A percentile compares a stretch with the other conserved stretches of the same genome.
Evolutionary conservation across 2,888 invertebrate species (phyloP).

Genomic region (Apodemia zela): DNA sequence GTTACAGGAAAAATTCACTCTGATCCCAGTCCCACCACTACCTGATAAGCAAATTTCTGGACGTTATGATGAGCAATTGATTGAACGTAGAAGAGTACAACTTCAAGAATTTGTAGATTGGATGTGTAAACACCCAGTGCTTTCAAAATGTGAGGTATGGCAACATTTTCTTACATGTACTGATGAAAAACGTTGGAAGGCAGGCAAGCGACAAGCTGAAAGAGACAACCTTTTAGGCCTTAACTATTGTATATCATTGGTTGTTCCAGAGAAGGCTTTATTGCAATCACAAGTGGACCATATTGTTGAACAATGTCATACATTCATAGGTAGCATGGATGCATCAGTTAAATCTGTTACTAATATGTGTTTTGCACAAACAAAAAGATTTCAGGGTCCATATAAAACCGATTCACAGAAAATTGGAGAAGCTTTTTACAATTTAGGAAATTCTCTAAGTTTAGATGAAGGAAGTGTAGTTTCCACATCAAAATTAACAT

Average conservation of each 20-base stretch:
- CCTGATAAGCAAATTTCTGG: constrained; percentile 99
- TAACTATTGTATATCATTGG: constrained; percentile 93
- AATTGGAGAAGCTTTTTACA: constrained; percentile 92
- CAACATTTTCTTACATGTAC: constrained; percentile 98
- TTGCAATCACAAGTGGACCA: constrained; percentile 87
- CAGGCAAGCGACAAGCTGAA: constrained; percentile 96
- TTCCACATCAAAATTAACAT: constrained; percentile 84
- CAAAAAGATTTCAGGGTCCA: constrained; percentile 91
- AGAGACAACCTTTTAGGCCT: constrained; percentile 94
- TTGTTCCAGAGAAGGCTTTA: constrained; percentile 90
- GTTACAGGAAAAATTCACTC: constrained; percentile 94
- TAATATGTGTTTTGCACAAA: constrained; percentile 90
- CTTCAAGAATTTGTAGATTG: constrained; percentile 98
- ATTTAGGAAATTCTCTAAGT: constrained; percentile 90
- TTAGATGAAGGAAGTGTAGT: constrained; percentile 86
- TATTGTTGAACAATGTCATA: constrained; percentile 90
- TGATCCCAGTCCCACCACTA: constrained; percentile 96
- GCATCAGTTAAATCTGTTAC: constrained; percentile 91
- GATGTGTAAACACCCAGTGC: constrained; percentile 97
- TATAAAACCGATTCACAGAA: constrained; percentile 95
- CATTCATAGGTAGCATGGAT: constrained; percentile 92
- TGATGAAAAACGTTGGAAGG: constrained; percentile 98
- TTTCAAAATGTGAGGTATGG: constrained; percentile 96
- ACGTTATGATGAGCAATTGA: constrained; percentile 97
- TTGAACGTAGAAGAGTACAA: constrained; percentile 95